Base-by-base conservation (phyloP, 2,113 vertebrate species). In the Trichomycterus rosablanca region DNA sequence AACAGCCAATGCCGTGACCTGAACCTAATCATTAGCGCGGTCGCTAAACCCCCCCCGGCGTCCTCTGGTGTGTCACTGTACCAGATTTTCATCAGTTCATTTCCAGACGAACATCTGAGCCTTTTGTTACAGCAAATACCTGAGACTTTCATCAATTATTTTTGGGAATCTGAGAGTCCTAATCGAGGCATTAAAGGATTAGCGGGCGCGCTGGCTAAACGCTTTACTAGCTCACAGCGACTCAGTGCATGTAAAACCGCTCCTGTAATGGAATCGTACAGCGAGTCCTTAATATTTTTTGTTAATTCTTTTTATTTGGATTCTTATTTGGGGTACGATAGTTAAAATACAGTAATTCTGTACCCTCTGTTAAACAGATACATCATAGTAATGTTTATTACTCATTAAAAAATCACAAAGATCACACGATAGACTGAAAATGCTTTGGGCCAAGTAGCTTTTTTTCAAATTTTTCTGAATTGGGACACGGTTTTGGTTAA, bases 71-170 rank as follows among this genome's bases (percentile, higher is more conserved):
- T n/a, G n/a, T n/a, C n/a, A n/a, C n/a, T n/a, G n/a, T n/a, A n/a
- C n/a, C n/a, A n/a, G n/a, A n/a, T n/a, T n/a, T n/a, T 80, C 76
- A 79, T 76, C 73, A 66, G 74, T 67, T 76, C 68, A 44, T 64
- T 61, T 61, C 57, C 10, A 11, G 40, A 63, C 11, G 68, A 74
- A 83, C 76, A 75, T 74, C 73, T 79, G 74, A 80, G 72, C 66
- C 55, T 59, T 82, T 81, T 78, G 76, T 81, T 66, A 30, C 53
- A 64, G 70, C 78, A 74, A 84, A 81, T 75, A 70, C 76, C 55
- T 70, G 61, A 68, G 68, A 63, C 62, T 72, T 49, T 67, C 66
- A 53, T 76, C 68, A 76, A 45, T 80, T 68, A 76, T 44, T 69
- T 67, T 64, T 10, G 48, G 75, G 71, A 79, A 83, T 72, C 49